Evolutionary conservation across 2,888 invertebrate genomes (phyloP).

Genomic region (Rotaria magnacalcarata): DNA sequence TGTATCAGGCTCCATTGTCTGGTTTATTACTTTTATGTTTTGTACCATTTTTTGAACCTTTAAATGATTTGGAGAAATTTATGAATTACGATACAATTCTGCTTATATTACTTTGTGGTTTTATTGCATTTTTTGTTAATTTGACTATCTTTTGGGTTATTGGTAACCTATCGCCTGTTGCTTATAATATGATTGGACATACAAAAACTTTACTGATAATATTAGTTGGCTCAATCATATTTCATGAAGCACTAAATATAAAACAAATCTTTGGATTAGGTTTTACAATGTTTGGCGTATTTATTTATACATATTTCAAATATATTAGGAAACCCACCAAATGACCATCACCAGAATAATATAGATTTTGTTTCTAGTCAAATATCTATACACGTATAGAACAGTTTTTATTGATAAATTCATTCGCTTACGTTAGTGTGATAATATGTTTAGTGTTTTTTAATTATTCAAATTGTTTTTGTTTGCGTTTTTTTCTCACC

Average conservation of each 20-base stretch:
- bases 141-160: conserved; percentile 15
- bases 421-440: no score
- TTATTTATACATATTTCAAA: conserved; percentile 9
- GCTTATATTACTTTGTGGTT: background rate
- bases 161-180: conserved; percentile 27
- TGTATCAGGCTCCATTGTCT: conserved; percentile 28
- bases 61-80: background rate
- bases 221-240: background rate
- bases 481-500: no score
- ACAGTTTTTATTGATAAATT: no score
- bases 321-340: background rate
- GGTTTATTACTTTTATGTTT: background rate
- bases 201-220: conserved; percentile 33
- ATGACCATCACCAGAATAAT: background rate
- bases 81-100: background rate
- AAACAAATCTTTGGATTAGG: background rate
- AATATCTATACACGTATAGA: no score
- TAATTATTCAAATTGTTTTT: no score
- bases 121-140: conserved; percentile 27
- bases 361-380: no score
- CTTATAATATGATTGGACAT: conserved; percentile 34
- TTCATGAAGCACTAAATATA: background rate
- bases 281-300: conserved; percentile 26
- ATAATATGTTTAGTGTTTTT: no score
- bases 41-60: background rate